phyloP scores from a whole-genome alignment of 2,113 vertebrate species.

The Pao palembangensis region DNA sequence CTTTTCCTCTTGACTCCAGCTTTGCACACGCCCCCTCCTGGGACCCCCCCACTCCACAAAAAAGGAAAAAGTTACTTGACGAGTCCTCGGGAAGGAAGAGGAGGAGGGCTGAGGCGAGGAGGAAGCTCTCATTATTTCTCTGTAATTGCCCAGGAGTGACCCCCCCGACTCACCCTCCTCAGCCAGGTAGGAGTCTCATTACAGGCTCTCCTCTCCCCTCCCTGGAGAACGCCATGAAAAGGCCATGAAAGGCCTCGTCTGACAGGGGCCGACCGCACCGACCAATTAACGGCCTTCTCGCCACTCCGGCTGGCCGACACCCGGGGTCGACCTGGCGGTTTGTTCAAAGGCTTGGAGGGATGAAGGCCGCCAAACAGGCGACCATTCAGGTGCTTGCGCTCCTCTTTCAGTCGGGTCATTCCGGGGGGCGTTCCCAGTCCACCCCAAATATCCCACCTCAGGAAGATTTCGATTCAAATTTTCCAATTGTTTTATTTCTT shows the following conservation, averaged over 20 bases:
- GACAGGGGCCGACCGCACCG: slow-evolving; percentile 69
- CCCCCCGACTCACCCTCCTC: slow-evolving; percentile 55
- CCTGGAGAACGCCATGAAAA: slow-evolving; percentile 69
- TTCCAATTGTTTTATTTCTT: too few species aligned
- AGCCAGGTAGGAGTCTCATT: slow-evolving; percentile 62
- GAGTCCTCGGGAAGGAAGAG: slow-evolving; percentile 22
- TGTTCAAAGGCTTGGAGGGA: slow-evolving; percentile 27
- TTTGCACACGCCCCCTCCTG: too few species aligned
- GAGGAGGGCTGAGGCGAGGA: background rate
- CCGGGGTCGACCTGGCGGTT: slow-evolving; percentile 41
- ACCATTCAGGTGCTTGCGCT: too few species aligned
- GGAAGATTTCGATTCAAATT: too few species aligned
- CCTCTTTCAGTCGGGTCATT: too few species aligned
- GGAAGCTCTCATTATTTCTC: slow-evolving; percentile 70
- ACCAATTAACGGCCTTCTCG: slow-evolving; percentile 67
- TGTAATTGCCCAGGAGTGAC: slow-evolving; percentile 76
- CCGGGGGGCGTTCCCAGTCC: too few species aligned
- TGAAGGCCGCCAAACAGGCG: background rate
- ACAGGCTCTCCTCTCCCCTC: slow-evolving; percentile 63
- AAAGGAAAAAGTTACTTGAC: slow-evolving; percentile 62
- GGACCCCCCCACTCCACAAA: slow-evolving; percentile 26
- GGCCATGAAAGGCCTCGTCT: slow-evolving; percentile 72
- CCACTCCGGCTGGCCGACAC: slow-evolving; percentile 38
- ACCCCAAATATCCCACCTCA: too few species aligned
- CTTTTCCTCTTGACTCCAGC: background rate